Base-by-base conservation (phyloP, 1,140 invertebrate genomes). In the Eriosoma lanigerum region DNA sequence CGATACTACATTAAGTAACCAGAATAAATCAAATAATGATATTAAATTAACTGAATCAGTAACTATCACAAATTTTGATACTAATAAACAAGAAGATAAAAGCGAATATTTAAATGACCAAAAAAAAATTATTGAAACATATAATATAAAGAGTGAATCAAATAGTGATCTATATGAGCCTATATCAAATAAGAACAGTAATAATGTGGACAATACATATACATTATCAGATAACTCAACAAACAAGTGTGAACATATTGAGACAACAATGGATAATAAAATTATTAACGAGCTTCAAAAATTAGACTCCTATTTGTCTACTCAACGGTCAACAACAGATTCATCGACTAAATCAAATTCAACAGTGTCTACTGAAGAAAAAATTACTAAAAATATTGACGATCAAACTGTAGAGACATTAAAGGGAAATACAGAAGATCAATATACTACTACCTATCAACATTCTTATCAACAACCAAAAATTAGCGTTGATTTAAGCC, bases 391-490 rank as follows among this genome's bases (percentile, higher is more conserved):
- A 26, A 82, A 46, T 48, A 81, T 82, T 32, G 46, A 81, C 15
- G 70, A 80, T 62, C 21, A 46, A 78, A 10, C 6, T 17, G 62
- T 78, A 13, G 82, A 83, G 48, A 66, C 82, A 9, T 82, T 81
- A 10, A 84, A 82, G 62, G 84, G 83, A 68, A 50, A 80, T 78
- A 84, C 83, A 80, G 83, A 88, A 66, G 86, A 87, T 29, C 86
- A 89, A 82, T 90, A 90, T 83, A 85, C 88, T 73, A 90, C 89
- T 15, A 90, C 89, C 2, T 90, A 90, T 82, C 86, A 89, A 83
- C 86, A 85, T 50, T 88, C 90, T 81, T 90, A 86, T 82, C 86
- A 86, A 19, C 89, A 88, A 78, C 75, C 75, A 17, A 88, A 88
- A 82, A 89, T 91, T 50, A 81, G 76, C 19, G 87, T 88, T 70